Base-by-base conservation (phyloP, 2,888 invertebrate genomes). In the Therioaphis trifolii region DNA sequence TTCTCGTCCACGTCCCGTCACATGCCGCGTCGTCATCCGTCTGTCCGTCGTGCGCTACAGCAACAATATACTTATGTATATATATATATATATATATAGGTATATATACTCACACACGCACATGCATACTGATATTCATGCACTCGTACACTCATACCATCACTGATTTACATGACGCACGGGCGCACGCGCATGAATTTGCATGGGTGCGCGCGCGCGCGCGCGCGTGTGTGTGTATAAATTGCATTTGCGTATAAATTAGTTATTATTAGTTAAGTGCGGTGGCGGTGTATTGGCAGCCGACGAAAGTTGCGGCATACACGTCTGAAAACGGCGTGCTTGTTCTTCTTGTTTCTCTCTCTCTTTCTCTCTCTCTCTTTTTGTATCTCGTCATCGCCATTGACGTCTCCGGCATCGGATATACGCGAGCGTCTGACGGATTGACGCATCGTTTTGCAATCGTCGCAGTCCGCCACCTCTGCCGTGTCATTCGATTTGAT, bases 221-320 rank as follows among this genome's bases (percentile, higher is more conserved):
- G 2, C 1, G 55, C 21, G 2, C 18, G 5, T 9, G 18, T 55
- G n/a, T 49, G 49, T 52, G n/a, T 52, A 55, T 52, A 29, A 5
- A n/a, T 5, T 4, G 75, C 24, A n/a, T 43, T 58, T 7, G 76
- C 11, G 12, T 63, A 29, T 63, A 63, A 76, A 76, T 76, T 76
- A 63, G 76, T 76, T 76, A 76, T 76, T 76, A 76, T 76, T 76
- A 76, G 76, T 76, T 46, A 76, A 76, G 46, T 29, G 58, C 75
- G 75, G 55, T 35, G 74, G 74, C 74, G 66, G 61, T 18, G 75
- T 58, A 55, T 74, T 74, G 74, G 74, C 74, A 74, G 74, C 55
- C 55, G 52, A 58, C 72, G 49, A 15, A 7, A 18, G 18, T 15
- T 15, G 40, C 43, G 61, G 43, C 15, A 12, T 49, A 27, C 61